These are phyloP conservation scores for Polylopha cassiicola DNA, from an alignment of 2,888 invertebrate genomes.

Conservation along the genomic window DNA sequence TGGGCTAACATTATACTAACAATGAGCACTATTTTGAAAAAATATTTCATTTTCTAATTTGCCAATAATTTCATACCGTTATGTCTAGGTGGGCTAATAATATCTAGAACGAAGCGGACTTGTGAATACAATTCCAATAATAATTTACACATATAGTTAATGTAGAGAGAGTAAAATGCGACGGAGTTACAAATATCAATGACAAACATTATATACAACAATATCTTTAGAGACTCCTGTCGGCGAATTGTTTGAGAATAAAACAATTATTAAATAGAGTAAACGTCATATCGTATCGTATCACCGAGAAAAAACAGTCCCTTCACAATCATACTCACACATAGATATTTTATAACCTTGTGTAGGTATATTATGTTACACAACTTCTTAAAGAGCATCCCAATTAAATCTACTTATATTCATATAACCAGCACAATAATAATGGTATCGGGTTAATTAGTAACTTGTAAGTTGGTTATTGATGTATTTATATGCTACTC, in stretches of 20 bases:
- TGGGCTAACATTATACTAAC: constrained; percentile 32
- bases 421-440: no score
- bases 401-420: no score
- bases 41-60: constrained; percentile 63
- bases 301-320: no score
- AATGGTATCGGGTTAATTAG: no score
- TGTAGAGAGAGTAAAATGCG: constrained; percentile 39
- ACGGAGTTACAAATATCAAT: constrained; percentile 42
- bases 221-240: constrained; percentile 30
- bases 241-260: constrained; percentile 21
- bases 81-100: constrained; percentile 57
- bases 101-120: constrained; percentile 54
- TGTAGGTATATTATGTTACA: no score
- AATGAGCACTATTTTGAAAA: constrained; percentile 69
- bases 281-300: no score
- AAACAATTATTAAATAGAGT: no score
- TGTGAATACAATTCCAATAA: constrained; percentile 48
- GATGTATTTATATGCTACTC: constrained; percentile 15
- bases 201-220: constrained; percentile 32
- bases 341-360: no score
- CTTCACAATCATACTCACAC: no score
- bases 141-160: constrained; percentile 33
- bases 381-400: no score
- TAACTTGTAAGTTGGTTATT: no score
- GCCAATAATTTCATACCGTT: constrained; percentile 64